Percentiles rank a stretch among this genome's conserved stretches.
Evolutionary conservation across 92 coral and sea anemone species (phyloP).

Genomic region (Porites rus): DNA sequence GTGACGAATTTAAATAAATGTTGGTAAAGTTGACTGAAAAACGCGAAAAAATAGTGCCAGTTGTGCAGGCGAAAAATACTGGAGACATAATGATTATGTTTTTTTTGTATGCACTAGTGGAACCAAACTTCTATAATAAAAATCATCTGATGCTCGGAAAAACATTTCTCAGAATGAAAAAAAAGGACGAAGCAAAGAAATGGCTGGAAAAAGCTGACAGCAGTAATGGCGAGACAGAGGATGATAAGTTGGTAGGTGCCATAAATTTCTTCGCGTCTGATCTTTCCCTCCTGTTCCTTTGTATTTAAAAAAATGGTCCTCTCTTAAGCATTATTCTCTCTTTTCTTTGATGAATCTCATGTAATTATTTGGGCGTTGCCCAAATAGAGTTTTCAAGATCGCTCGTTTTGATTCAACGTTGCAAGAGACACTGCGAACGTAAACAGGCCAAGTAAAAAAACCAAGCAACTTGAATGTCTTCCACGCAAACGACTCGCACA

Average conservation of each 20-base stretch:
- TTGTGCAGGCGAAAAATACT: neutral
- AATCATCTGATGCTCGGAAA: slow-evolving; percentile 89
- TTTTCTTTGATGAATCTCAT: too few relatives aligned
- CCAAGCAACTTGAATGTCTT: too few relatives aligned
- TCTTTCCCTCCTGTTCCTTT: neutral
- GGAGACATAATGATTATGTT: too few relatives aligned
- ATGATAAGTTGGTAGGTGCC: slow-evolving; percentile 65
- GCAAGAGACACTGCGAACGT: too few relatives aligned
- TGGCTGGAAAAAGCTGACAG: slow-evolving; percentile 78
- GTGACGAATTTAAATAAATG: too few relatives aligned
- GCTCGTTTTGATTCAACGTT: too few relatives aligned
- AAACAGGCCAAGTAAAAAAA: too few relatives aligned
- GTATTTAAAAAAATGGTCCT: too few relatives aligned
- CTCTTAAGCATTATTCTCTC: too few relatives aligned
- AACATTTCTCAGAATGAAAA: slow-evolving; percentile 56
- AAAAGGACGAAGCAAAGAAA: slow-evolving; percentile 80
- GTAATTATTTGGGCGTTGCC: too few relatives aligned
- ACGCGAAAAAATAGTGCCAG: neutral
- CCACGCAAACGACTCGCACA: too few relatives aligned
- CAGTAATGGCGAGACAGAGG: slow-evolving; percentile 51
- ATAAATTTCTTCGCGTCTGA: neutral
- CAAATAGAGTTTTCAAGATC: too few relatives aligned
- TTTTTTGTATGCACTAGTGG: slow-evolving; percentile 44
- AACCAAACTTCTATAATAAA: slow-evolving; percentile 84
- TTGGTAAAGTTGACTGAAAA: neutral